phyloP scores from a whole-genome alignment of 2,113 vertebrate genomes.

The Pipra filicauda region DNA sequence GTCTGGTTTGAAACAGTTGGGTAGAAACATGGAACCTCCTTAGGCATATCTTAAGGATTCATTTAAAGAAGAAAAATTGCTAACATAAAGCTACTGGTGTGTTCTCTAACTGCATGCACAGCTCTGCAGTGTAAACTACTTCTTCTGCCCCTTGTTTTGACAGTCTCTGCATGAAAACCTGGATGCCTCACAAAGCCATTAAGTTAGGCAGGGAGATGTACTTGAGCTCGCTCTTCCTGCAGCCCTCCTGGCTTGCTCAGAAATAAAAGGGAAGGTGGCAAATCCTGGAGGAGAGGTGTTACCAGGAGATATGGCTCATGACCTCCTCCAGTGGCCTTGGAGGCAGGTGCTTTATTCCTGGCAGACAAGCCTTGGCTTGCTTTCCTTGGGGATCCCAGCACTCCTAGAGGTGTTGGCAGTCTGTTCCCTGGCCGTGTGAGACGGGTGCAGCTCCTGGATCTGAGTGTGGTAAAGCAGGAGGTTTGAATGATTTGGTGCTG shows the following conservation, averaged over 20 bases:
- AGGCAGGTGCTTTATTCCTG: background rate
- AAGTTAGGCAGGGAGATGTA: background rate
- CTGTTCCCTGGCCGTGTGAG: background rate
- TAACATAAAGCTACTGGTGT: fast-evolving
- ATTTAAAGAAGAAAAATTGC: background rate
- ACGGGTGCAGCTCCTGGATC: background rate
- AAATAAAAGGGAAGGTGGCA: background rate
- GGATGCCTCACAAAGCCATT: background rate
- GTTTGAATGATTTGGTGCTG: background rate
- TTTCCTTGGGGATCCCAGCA: background rate
- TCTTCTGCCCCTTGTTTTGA: background rate
- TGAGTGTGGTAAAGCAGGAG: background rate
- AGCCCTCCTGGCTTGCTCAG: background rate
- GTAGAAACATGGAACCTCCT: background rate
- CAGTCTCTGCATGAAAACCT: background rate
- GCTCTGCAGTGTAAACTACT: background rate
- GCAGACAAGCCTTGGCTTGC: background rate
- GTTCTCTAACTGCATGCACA: background rate
- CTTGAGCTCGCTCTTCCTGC: background rate
- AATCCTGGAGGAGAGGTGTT: background rate
- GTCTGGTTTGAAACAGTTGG: background rate
- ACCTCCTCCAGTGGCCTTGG: background rate
- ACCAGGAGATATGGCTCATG: background rate
- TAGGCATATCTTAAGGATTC: background rate
- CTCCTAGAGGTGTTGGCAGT: background rate